Percentiles rank a stretch among this genome's conserved stretches.
Evolutionary conservation across 2,113 vertebrate genomes (phyloP).

Genomic region (Prunella himalayana): DNA sequence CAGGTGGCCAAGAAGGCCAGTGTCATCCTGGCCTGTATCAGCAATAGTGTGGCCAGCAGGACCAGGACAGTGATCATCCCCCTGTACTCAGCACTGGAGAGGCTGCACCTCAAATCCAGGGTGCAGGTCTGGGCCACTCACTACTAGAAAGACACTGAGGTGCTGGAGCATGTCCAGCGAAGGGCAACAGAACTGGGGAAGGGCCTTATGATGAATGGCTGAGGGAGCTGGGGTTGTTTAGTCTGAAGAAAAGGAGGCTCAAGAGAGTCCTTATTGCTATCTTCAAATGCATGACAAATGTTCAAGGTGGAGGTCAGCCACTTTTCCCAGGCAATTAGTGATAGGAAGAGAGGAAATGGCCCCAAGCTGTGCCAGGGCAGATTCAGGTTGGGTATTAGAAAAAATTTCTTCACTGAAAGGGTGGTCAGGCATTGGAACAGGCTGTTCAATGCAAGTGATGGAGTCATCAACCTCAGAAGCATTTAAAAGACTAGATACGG

Average conservation of each 20-base stretch:
- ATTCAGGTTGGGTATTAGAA: not conserved
- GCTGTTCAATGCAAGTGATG: not conserved
- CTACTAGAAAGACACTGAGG: not conserved
- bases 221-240: not conserved
- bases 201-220: not conserved
- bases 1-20: not conserved
- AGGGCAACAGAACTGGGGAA: not conserved
- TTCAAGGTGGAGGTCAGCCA: not conserved
- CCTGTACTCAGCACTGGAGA: not conserved
- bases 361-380: not conserved
- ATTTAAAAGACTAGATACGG: not conserved
- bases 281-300: not conserved
- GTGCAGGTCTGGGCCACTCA: not conserved
- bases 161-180: not conserved
- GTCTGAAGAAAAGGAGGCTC: not conserved
- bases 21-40: not conserved
- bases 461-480: not conserved
- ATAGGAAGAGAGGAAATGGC: not conserved
- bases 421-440: not conserved
- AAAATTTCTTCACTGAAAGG: not conserved
- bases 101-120: accelerated
- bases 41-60: not conserved
- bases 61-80: not conserved
- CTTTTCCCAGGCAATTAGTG: not conserved
- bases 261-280: not conserved